These are phyloP conservation scores for Temnothorax rugatulus DNA, from an alignment of 2,888 invertebrate species.

Conservation along the genomic window DNA sequence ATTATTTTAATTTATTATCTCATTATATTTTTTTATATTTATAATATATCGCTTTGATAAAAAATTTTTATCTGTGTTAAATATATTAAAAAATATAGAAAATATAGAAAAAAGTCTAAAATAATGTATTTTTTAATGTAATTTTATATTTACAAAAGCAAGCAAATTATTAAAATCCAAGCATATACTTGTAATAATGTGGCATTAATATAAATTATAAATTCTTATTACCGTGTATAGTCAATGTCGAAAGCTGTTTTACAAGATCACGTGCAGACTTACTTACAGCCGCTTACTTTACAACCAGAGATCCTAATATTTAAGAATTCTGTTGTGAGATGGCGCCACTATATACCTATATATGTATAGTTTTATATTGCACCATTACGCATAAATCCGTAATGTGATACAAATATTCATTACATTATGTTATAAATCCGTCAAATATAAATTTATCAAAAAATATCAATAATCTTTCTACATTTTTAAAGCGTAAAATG, in stretches of 20 bases:
- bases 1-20: neutral
- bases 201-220: neutral
- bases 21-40: neutral
- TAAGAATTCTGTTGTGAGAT: slow-evolving; percentile 64
- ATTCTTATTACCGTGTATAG: slow-evolving; percentile 18
- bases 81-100: neutral
- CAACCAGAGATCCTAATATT: slow-evolving; percentile 28
- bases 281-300: slow-evolving; percentile 58
- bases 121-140: neutral
- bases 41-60: neutral
- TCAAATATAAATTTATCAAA: neutral
- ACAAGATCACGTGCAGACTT: slow-evolving; percentile 25
- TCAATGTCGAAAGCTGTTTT: slow-evolving; percentile 34
- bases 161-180: neutral
- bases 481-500: neutral
- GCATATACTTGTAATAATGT: slow-evolving; percentile 8
- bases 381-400: neutral
- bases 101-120: neutral
- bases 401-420: neutral
- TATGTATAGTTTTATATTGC: neutral
- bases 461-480: neutral
- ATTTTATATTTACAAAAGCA: neutral
- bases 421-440: neutral
- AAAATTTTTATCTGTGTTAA: neutral
- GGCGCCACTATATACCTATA: slow-evolving; percentile 68